phyloP scores from a whole-genome alignment of 2,113 vertebrate genomes.

The Cynoglossus semilaevis region DNA sequence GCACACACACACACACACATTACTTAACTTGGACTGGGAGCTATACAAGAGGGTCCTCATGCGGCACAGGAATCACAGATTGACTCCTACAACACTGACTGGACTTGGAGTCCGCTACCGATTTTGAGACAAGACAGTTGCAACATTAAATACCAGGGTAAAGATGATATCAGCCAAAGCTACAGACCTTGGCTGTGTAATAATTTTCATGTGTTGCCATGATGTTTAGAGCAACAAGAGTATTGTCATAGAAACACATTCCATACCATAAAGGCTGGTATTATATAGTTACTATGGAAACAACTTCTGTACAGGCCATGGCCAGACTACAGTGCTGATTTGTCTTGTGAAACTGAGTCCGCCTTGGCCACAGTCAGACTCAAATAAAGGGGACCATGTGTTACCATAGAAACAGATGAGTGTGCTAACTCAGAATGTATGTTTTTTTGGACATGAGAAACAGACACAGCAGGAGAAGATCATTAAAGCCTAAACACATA shows the following conservation, averaged over 20 bases:
- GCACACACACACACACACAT: not conserved
- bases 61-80: no score
- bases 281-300: conserved; percentile 51
- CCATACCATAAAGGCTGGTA: conserved; percentile 10
- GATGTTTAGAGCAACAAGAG: conserved; percentile 13
- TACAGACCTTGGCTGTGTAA: not conserved
- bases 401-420: conserved; percentile 42
- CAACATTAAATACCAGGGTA: not conserved
- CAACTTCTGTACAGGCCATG: conserved; percentile 15
- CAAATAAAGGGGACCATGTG: conserved; percentile 23
- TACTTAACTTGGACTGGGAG: not conserved
- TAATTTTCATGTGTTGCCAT: conserved; percentile 25
- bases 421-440: conserved; percentile 26
- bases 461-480: conserved; percentile 3
- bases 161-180: no score
- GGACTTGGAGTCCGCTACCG: no score
- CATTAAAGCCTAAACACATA: no score
- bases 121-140: not conserved
- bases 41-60: no score
- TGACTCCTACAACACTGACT: no score
- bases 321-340: conserved; percentile 30
- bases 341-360: conserved; percentile 18
- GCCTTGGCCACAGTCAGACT: conserved; percentile 5
- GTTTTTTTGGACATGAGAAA: conserved; percentile 12
- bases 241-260: conserved; percentile 35